These are phyloP conservation scores for Tribolium freemani DNA, from an alignment of 2,888 invertebrate genomes.

Conservation along the genomic window DNA sequence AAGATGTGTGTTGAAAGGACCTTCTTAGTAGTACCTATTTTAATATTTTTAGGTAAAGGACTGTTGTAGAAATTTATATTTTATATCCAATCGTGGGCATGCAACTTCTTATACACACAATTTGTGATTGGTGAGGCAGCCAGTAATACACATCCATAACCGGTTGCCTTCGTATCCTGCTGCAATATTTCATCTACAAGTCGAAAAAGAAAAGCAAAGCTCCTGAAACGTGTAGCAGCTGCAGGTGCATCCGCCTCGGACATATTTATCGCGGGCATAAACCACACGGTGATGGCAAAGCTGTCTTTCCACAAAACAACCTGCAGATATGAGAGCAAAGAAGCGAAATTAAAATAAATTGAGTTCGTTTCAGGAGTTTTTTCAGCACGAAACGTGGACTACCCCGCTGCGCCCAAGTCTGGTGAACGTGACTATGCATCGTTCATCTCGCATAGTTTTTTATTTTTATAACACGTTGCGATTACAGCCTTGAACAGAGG, in stretches of 20 bases:
- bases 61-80: too few species aligned
- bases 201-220: background rate
- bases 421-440: slow-evolving; percentile 34
- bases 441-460: slow-evolving; percentile 19
- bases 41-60: too few species aligned
- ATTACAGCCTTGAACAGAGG: slow-evolving; percentile 15
- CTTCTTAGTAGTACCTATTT: too few species aligned
- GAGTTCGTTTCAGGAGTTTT: slow-evolving; percentile 36
- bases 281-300: slow-evolving; percentile 23
- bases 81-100: background rate
- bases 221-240: slow-evolving; percentile 6
- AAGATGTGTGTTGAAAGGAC: too few species aligned
- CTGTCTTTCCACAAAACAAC: slow-evolving; percentile 13
- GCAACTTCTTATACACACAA: background rate
- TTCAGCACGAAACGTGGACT: slow-evolving; percentile 29
- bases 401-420: slow-evolving; percentile 26
- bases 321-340: slow-evolving; percentile 1
- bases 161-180: background rate
- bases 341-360: slow-evolving; percentile 24
- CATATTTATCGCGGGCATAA: slow-evolving; percentile 38
- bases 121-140: background rate
- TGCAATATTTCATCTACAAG: background rate
- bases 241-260: slow-evolving; percentile 32
- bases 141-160: background rate
- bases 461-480: slow-evolving; percentile 4